phyloP scores from a whole-genome alignment of 2,888 invertebrate genomes.

The Altica lythri region DNA sequence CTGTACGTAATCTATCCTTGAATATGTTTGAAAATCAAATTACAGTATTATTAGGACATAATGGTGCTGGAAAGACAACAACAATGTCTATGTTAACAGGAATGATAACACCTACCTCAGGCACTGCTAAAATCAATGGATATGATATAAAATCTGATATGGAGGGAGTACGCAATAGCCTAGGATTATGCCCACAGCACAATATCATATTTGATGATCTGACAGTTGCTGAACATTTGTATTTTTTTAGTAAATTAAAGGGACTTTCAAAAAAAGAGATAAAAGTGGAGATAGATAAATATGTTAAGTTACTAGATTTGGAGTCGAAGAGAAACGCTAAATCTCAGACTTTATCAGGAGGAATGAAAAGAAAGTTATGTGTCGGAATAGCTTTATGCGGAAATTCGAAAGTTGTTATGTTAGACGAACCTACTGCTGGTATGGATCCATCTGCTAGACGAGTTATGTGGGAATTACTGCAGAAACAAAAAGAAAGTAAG shows the following conservation, averaged over 20 bases:
- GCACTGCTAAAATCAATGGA: slow-evolving; percentile 74
- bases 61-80: slow-evolving; percentile 93
- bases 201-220: slow-evolving; percentile 83
- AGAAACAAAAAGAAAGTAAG: slow-evolving; percentile 67
- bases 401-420: slow-evolving; percentile 71
- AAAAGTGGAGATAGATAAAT: slow-evolving; percentile 66
- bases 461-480: slow-evolving; percentile 83
- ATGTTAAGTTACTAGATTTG: slow-evolving; percentile 69
- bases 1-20: slow-evolving; percentile 71
- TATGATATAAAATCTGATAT: slow-evolving; percentile 70
- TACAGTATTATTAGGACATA: slow-evolving; percentile 76
- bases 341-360: slow-evolving; percentile 70
- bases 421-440: slow-evolving; percentile 82
- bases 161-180: slow-evolving; percentile 66
- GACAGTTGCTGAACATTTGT: slow-evolving; percentile 80
- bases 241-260: slow-evolving; percentile 79
- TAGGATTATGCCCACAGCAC: slow-evolving; percentile 85
- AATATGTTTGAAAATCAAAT: slow-evolving; percentile 90
- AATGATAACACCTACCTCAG: slow-evolving; percentile 69
- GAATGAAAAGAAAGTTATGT: slow-evolving; percentile 78
- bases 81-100: slow-evolving; percentile 85
- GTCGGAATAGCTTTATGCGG: slow-evolving; percentile 79
- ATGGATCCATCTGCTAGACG: slow-evolving; percentile 85
- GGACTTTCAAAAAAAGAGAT: slow-evolving; percentile 64
- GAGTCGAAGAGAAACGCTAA: slow-evolving; percentile 65